Conservation (phyloP, 2,888 invertebrate genomes). For the Polyommatus iphigenia region DNA sequence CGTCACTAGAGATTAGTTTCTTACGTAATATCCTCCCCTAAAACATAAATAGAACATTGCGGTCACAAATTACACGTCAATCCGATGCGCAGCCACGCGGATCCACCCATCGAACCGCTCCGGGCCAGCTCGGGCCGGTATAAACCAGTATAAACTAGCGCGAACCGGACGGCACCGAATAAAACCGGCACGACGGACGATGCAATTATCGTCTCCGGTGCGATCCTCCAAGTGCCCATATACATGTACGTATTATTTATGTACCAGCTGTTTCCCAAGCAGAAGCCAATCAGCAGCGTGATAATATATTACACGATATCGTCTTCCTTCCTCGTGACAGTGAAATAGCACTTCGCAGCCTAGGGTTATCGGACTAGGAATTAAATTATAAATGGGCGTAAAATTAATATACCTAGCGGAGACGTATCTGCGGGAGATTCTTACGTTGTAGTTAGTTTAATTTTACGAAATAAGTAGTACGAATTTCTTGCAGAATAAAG, state of each 20-base stretch:
- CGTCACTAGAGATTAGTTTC: constrained; percentile 12
- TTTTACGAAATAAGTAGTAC: background rate
- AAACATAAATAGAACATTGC: constrained; percentile 49
- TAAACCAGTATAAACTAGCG: constrained; percentile 35
- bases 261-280: constrained; percentile 16
- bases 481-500: background rate
- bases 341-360: constrained; percentile 15
- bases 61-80: constrained; percentile 67
- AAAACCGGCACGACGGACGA: constrained; percentile 44
- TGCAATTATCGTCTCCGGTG: constrained; percentile 45
- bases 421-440: background rate
- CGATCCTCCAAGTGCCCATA: constrained; percentile 28
- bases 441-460: background rate
- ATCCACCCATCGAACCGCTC: constrained; percentile 50
- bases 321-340: constrained; percentile 22
- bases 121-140: constrained; percentile 45
- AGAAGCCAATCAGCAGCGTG: constrained; percentile 7
- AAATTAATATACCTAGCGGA: background rate
- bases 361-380: constrained; percentile 2
- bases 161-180: constrained; percentile 47
- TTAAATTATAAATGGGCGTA: background rate
- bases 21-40: constrained; percentile 30
- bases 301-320: constrained; percentile 19
- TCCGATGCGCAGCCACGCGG: constrained; percentile 65
- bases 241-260: constrained; percentile 21